Percentiles rank a stretch among this genome's conserved stretches.
Evolutionary conservation across 2,797 vertebrate genomes (phyloP).

Genomic region (Tokudaia tokunoshimensis): DNA sequence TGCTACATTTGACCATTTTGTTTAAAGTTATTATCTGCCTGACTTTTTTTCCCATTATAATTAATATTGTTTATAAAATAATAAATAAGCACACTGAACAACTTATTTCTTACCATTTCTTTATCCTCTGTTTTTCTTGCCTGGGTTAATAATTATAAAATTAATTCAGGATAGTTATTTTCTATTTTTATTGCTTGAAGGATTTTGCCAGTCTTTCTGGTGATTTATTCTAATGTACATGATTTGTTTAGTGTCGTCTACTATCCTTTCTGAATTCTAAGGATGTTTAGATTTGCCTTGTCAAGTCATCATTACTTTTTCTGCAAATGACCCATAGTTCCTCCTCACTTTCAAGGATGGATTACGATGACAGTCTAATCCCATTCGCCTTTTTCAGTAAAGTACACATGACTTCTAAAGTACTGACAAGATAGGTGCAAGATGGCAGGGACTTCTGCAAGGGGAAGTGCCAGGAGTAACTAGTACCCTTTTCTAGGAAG

Average conservation of each 20-base stretch:
- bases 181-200: not conserved
- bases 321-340: not conserved
- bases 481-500: not conserved
- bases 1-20: conserved; percentile 36
- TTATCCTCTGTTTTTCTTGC: not conserved
- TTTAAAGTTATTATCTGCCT: not conserved
- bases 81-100: not conserved
- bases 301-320: not conserved
- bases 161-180: conserved; percentile 20
- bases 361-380: not conserved
- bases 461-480: not conserved
- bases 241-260: conserved; percentile 36
- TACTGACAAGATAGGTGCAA: not conserved
- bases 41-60: conserved; percentile 30
- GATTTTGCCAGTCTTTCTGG: conserved; percentile 22
- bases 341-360: not conserved
- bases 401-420: not conserved
- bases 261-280: not conserved
- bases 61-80: not conserved
- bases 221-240: not conserved
- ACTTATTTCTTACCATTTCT: conserved; percentile 11
- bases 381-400: not conserved
- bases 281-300: not conserved
- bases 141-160: conserved; percentile 8
- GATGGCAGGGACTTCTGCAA: not conserved